phyloP scores from a whole-genome alignment of 92 coral and sea anemone genomes.

The Blastomussa wellsi region DNA sequence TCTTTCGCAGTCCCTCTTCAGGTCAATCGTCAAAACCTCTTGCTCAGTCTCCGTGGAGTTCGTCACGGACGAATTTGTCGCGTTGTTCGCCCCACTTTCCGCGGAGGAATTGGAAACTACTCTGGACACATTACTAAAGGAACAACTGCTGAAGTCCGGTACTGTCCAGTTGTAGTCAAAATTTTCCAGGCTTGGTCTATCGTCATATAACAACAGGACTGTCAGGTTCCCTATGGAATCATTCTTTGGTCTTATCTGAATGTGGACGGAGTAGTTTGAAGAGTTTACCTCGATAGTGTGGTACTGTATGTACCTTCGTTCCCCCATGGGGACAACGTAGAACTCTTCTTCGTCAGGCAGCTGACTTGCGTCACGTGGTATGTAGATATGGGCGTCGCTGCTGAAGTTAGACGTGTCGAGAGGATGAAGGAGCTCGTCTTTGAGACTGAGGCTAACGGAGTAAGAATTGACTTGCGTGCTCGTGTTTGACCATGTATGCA shows the following conservation, averaged over 20 bases:
- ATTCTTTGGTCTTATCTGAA: constrained; percentile 72
- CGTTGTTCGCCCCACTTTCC: background rate
- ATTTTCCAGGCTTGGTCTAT: constrained; percentile 58
- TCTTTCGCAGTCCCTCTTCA: constrained; percentile 59
- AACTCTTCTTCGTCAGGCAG: constrained; percentile 36
- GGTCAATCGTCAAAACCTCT: constrained; percentile 30
- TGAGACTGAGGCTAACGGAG: constrained; percentile 46
- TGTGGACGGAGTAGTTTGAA: constrained; percentile 59
- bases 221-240: constrained; percentile 31
- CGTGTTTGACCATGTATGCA: constrained; percentile 75
- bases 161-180: constrained; percentile 68
- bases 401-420: constrained; percentile 66
- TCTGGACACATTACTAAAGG: constrained; percentile 38
- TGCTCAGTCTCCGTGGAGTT: constrained; percentile 35
- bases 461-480: constrained; percentile 67
- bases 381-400: constrained; percentile 45
- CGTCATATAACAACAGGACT: constrained; percentile 51
- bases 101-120: constrained; percentile 8
- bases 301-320: constrained; percentile 44
- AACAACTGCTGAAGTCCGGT: constrained; percentile 76
- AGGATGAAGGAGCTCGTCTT: constrained; percentile 24
- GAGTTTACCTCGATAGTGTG: constrained; percentile 63
- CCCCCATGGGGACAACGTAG: constrained; percentile 56
- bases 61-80: constrained; percentile 13
- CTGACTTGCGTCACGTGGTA: constrained; percentile 72